Conservation (phyloP, 2,888 invertebrate species). For the Polylopha cassiicola region DNA sequence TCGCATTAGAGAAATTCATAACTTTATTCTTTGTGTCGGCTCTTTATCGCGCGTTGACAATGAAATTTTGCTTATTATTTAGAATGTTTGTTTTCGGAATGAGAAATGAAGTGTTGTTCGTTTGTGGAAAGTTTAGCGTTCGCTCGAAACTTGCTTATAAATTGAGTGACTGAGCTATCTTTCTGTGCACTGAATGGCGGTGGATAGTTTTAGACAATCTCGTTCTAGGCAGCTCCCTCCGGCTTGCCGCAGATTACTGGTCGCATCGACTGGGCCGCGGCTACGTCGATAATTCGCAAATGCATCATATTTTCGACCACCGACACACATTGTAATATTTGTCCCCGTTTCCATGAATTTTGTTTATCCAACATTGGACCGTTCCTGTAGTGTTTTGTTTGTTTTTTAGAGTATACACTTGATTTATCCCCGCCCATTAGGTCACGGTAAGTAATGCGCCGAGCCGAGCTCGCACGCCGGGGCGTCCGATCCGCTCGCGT, state of each 20-base stretch:
- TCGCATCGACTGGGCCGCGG: too few species aligned
- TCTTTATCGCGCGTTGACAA: conserved; percentile 50
- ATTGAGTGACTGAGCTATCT: too few species aligned
- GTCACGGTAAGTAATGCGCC: conserved; percentile 70
- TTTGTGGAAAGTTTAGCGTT: too few species aligned
- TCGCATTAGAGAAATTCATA: conserved; percentile 58
- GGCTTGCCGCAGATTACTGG: too few species aligned
- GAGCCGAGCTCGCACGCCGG: conserved; percentile 57
- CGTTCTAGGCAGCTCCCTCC: too few species aligned
- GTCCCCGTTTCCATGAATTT: conserved; percentile 74
- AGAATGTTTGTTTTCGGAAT: conserved; percentile 14
- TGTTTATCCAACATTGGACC: conserved; percentile 68
- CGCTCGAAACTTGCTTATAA: too few species aligned
- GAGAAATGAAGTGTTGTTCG: too few species aligned
- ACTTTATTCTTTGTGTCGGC: conserved; percentile 42
- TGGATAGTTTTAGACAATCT: too few species aligned
- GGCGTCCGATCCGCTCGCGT: conserved; percentile 66
- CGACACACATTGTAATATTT: conserved; percentile 63
- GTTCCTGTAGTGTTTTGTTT: conserved; percentile 57
- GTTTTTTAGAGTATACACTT: conserved; percentile 62
- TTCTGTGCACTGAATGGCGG: too few species aligned
- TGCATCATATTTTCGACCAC: conserved; percentile 54
- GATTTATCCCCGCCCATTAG: conserved; percentile 74
- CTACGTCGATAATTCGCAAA: conserved; percentile 46
- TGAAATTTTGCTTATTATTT: conserved; percentile 22